phyloP scores from a whole-genome alignment of 2,888 invertebrate species.

The Tupiocoris notatus region DNA sequence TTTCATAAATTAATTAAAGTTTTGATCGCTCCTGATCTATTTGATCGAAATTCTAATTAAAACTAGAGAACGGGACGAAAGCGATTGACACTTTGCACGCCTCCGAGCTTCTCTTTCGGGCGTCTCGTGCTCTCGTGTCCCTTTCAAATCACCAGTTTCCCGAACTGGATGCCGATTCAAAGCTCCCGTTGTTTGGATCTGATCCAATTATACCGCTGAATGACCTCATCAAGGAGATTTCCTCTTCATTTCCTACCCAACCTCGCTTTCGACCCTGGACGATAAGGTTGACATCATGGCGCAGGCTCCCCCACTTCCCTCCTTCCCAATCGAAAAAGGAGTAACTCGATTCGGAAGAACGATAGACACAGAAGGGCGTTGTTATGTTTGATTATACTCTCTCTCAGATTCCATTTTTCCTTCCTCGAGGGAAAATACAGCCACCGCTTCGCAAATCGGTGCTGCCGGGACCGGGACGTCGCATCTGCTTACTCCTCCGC shows the following conservation, averaged over 20 bases:
- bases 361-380: not conserved
- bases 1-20: too few species aligned
- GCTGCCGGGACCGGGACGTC: not conserved
- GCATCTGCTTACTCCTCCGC: not conserved
- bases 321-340: not conserved
- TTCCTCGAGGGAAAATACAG: not conserved
- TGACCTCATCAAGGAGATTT: slow-evolving; percentile 24
- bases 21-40: not conserved
- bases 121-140: not conserved
- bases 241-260: slow-evolving; percentile 6
- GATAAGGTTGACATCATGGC: not conserved
- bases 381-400: not conserved
- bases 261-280: not conserved
- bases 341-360: not conserved
- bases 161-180: not conserved
- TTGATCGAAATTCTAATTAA: slow-evolving; percentile 26
- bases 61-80: slow-evolving; percentile 11
- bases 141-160: not conserved
- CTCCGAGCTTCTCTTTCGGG: not conserved
- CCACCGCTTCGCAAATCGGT: not conserved
- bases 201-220: slow-evolving; percentile 35
- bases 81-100: slow-evolving; percentile 6
- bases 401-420: not conserved
- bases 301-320: not conserved
- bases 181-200: slow-evolving; percentile 22